phyloP scores from a whole-genome alignment of 1,140 invertebrate genomes.

The Drosophila willistoni region DNA sequence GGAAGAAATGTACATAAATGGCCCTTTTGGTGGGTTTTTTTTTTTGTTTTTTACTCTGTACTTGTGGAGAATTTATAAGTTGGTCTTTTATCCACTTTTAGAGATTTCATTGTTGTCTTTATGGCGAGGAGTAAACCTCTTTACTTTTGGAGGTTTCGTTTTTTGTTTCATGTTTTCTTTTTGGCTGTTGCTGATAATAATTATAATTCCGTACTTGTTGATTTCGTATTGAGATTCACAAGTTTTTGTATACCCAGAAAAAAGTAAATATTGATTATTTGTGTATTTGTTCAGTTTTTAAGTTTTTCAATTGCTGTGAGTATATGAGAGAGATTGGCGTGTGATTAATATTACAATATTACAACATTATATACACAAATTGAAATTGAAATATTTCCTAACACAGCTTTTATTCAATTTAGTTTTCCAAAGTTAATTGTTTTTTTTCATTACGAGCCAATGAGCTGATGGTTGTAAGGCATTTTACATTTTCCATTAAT shows the following conservation, averaged over 20 bases:
- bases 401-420: no score
- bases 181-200: not conserved
- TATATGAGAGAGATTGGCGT: no score
- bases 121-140: not conserved
- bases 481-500: not conserved
- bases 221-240: constrained; percentile 1
- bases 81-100: not conserved
- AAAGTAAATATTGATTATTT: constrained; percentile 1
- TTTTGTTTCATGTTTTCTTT: not conserved
- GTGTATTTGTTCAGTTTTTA: not conserved
- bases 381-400: no score
- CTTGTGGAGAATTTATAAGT: not conserved
- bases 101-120: not conserved
- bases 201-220: constrained; percentile 1
- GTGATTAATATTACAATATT: no score
- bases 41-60: not conserved
- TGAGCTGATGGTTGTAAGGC: no score
- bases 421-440: not conserved
- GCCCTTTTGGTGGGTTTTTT: not conserved
- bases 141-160: not conserved
- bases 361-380: not conserved
- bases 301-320: not conserved
- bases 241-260: not conserved
- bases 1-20: constrained; percentile 4
- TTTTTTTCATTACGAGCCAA: not conserved